Base-by-base conservation (phyloP, 2,888 invertebrate species). In the Carcina quercana region DNA sequence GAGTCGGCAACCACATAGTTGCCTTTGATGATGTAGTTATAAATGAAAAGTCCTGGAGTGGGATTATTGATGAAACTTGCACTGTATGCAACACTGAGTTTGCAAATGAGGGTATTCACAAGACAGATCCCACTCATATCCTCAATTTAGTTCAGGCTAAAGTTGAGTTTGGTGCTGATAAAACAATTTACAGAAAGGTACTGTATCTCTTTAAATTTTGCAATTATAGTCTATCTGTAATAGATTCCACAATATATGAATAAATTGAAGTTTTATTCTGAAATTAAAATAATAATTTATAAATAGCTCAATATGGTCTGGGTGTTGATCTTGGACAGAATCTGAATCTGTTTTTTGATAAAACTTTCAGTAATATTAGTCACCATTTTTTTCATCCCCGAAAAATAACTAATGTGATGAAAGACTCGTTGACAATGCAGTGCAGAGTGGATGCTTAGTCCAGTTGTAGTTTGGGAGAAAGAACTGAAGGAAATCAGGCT, bases 31-130 rank as follows among this genome's bases (percentile, higher is more conserved):
- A 44, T 11, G 28, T 60, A 6, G 30, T 43, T 0, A 60, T 72
- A 10, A 30, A 35, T 2, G 54, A 61, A 1, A 47, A 43, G 7
- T 45, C 64, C 0, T 73, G 71, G 71, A 56, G 69, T 26, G 66
- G 71, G 0, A 34, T 71, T 1, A 43, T 50, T 14, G 64, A 55
- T 0, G 15, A 61, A 13, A 54, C 57, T 1, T 78, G 78, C 21
- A 47, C 47, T 0, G 28, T 76, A 5, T 78, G 78, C 32, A 60
- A 68, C 17, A 34, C 33, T 0, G 76, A 75, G 30, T 62, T 62
- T 15, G 56, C 59, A 1, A 47, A 70, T 22, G 53, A 47, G 20
- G 28, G 35, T 1, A 40, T 48, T 2, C 78, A 78, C 32, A 62
- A 50, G 38, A 45, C 42, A 0, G 48, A 56, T 13, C n/a, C 50